phyloP scores from a whole-genome alignment of 1,140 invertebrate genomes.

The Bombus pyrosoma region DNA sequence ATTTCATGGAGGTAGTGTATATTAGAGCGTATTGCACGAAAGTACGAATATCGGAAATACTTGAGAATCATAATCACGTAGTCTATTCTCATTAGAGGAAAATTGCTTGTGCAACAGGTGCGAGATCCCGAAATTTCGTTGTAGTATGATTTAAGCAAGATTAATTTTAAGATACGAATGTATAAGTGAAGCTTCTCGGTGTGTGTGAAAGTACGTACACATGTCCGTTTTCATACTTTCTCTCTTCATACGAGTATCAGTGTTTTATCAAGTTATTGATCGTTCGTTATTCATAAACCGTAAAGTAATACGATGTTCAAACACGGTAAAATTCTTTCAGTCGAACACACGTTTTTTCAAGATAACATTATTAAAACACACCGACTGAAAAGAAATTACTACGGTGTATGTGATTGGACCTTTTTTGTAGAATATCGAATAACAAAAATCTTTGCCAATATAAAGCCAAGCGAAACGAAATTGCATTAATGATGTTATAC shows the following conservation, averaged over 20 bases:
- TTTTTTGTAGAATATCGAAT: no score
- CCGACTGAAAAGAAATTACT: no score
- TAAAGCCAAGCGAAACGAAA: not conserved
- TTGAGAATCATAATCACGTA: conserved; percentile 25
- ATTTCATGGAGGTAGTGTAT: not conserved
- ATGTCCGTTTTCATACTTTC: not conserved
- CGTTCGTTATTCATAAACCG: not conserved
- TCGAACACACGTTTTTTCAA: not conserved
- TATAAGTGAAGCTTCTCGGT: not conserved
- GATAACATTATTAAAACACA: not conserved
- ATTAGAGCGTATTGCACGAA: not conserved
- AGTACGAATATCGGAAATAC: conserved; percentile 21
- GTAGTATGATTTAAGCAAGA: conserved; percentile 21
- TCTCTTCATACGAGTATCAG: not conserved
- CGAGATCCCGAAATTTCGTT: conserved; percentile 30
- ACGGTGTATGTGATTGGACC: no score
- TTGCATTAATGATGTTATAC: not conserved
- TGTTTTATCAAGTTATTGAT: not conserved
- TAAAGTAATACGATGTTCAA: not conserved
- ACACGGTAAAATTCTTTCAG: not conserved
- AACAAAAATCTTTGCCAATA: no score
- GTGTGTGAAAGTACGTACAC: not conserved
- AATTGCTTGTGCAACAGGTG: conserved; percentile 38
- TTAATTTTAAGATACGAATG: conserved; percentile 6
- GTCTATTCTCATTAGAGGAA: conserved; percentile 22